Base-by-base conservation (phyloP, 2,888 invertebrate species). In the Caenorhabditis sinica region DNA sequence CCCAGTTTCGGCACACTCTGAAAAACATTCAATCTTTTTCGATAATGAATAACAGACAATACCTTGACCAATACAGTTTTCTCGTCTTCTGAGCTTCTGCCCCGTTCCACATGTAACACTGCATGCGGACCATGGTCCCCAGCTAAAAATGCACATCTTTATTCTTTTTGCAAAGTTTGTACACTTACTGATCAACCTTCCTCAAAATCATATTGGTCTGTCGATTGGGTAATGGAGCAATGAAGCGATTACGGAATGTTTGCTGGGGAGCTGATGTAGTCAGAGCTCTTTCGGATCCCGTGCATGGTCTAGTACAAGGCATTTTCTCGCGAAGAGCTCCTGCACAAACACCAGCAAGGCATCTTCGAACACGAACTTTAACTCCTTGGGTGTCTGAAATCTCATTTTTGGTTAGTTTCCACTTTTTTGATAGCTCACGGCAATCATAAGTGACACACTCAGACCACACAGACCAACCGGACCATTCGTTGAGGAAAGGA, bases 41-140 rank as follows among this genome's bases (percentile, higher is more conserved):
- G 23, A 17, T 51, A 15, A n/a, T 30, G 15, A 3, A 66, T 6
- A 53, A 43, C 43, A 6, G 11, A 1, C 9, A 2, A 23, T 33
- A 82, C 71, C 77, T 49, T 63, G 66, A 8, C 82, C 66, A 20
- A 61, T 60, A 53, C 89, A 89, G 49, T 83, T 85, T n/a, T 87
- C 79, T n/a, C 72, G 65, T 56, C 82, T 61, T 60, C 89, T 69
- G 6, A 86, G 65, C 56, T 81, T 85, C 53, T 74, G 66, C 30
- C 89, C 89, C 5, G 45, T 75, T 45, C 89, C 89, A 79, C 89
- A 89, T 2, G 82, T 86, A 0, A 87, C 86, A 71, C 87, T 85
- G 69, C 89, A 89, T 4, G 81, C 76, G 23, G 87, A 86, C 89
- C 89, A 89, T 33, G 83, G 76, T 13, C 84, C 80, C 87, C 87